Base-by-base conservation (phyloP, 2,113 vertebrate species). In the Antennarius striatus region DNA sequence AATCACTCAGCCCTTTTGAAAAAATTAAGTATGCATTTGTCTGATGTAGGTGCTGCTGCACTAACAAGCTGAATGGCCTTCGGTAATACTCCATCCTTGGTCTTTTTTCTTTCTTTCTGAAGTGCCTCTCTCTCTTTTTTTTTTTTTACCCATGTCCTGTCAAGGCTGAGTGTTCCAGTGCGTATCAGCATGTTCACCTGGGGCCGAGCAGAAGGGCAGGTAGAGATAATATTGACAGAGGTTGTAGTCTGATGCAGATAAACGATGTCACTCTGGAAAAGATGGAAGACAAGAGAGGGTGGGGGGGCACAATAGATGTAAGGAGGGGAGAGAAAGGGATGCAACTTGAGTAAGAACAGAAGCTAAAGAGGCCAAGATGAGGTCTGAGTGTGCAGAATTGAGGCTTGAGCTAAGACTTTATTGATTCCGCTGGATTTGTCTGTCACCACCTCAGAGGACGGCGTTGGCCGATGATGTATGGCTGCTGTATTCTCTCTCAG, bases 11-110 rank as follows among this genome's bases (percentile, higher is more conserved):
- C 54, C 63, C 56, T 49, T 66, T 32, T 69, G 53, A 68, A 86
- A 77, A 84, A 77, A 77, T 68, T 68, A 79, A 68, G 61, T 39
- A 81, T 83, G 73, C 75, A 73, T 84, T 83, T 67, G 59, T 79
- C 76, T 83, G 75, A 79, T 80, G 71, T 77, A 64, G 78, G 81
- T 75, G 54, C 65, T 6, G 68, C 49, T 68, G 59, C 79, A 72
- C 83, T 89, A 90, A 91, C 81, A 87, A 91, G 86, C 78, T 51
- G 63, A 72, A 69, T 79, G 87, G 85, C 89, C 89, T 90, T 88
- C 79, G 8, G 78, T 85, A 84, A 87, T 84, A 79, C 80, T 79
- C 56, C 53, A 63, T 55, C 77, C 79, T 72, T 46, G 66, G 70
- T 79, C 40, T 60, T 46, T 65, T 77, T 80, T 74, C 72, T 75